Evolutionary conservation across 2,797 vertebrate genomes (phyloP).

Genomic region (Gouania willdenowi): DNA sequence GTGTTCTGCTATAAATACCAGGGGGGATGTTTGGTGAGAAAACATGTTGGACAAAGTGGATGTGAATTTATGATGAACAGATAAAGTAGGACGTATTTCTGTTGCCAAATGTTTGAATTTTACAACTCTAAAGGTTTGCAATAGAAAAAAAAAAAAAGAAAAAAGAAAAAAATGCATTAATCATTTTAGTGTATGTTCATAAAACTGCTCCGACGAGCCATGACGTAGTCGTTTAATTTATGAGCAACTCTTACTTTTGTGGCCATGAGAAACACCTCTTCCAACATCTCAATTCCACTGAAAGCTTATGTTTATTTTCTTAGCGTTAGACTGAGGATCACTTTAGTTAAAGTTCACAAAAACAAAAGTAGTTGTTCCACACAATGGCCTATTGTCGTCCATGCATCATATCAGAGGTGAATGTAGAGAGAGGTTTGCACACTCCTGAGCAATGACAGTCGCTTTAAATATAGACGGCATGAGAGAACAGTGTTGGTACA

Average conservation of each 20-base stretch:
- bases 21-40: background rate
- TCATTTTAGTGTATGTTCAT: constrained; percentile 42
- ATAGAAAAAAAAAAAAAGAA: constrained; percentile 27
- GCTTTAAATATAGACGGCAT: constrained; percentile 73
- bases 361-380: constrained; percentile 41
- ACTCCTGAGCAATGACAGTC: constrained; percentile 56
- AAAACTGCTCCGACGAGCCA: constrained; percentile 28
- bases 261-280: constrained; percentile 7
- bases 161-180: constrained; percentile 36
- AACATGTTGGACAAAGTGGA: background rate
- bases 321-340: background rate
- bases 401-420: constrained; percentile 39
- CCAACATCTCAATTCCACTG: constrained; percentile 11
- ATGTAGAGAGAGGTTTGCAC: constrained; percentile 35
- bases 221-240: constrained; percentile 22
- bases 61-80: too few species aligned
- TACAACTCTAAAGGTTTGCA: constrained; percentile 10
- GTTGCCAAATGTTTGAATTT: background rate
- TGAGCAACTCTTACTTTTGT: constrained; percentile 12
- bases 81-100: background rate
- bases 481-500: constrained; percentile 72
- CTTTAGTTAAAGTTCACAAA: constrained; percentile 4
- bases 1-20: constrained; percentile 11
- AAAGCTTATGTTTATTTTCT: background rate
- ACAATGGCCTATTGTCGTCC: constrained; percentile 38